phyloP scores from a whole-genome alignment of 2,797 vertebrate genomes.

The Triplophysa bombifrons region DNA sequence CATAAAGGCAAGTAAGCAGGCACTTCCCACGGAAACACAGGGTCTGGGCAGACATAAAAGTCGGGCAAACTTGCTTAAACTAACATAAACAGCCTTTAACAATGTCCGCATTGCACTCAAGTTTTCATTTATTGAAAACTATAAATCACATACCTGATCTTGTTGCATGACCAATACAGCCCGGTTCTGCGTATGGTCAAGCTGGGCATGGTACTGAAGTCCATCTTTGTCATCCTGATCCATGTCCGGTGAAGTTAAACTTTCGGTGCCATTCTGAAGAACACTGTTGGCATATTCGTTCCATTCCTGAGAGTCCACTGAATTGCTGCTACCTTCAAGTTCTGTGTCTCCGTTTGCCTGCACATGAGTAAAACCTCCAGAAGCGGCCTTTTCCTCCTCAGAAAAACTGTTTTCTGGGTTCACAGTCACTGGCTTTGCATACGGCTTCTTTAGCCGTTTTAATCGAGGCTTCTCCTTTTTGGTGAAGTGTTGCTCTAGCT shows the following conservation, averaged over 20 bases:
- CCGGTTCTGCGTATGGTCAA: conserved; percentile 67
- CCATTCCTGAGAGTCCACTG: conserved; percentile 70
- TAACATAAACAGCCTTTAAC: background rate
- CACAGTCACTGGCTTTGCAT: conserved; percentile 35
- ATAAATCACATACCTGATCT: conserved; percentile 70
- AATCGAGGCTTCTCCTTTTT: conserved; percentile 67
- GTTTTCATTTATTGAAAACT: background rate
- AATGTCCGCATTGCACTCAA: background rate
- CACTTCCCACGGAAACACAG: conserved; percentile 89
- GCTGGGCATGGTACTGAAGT: conserved; percentile 69
- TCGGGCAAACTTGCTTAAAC: background rate
- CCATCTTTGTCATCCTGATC: conserved; percentile 63
- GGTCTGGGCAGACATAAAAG: conserved; percentile 67
- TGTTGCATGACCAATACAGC: conserved; percentile 77
- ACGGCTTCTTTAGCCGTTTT: conserved; percentile 71
- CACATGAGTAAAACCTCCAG: conserved; percentile 32
- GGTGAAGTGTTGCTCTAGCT: conserved; percentile 61
- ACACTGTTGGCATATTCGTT: conserved; percentile 65
- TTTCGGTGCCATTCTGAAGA: conserved; percentile 60
- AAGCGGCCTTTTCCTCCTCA: conserved; percentile 46
- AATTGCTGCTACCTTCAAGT: conserved; percentile 56
- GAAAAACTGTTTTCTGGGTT: conserved; percentile 19
- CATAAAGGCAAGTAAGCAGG: conserved; percentile 87
- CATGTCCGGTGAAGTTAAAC: background rate
- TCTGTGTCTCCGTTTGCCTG: conserved; percentile 69